These are phyloP conservation scores for Allophyes oxyacanthae DNA, from an alignment of 2,888 invertebrate species.

Conservation along the genomic window DNA sequence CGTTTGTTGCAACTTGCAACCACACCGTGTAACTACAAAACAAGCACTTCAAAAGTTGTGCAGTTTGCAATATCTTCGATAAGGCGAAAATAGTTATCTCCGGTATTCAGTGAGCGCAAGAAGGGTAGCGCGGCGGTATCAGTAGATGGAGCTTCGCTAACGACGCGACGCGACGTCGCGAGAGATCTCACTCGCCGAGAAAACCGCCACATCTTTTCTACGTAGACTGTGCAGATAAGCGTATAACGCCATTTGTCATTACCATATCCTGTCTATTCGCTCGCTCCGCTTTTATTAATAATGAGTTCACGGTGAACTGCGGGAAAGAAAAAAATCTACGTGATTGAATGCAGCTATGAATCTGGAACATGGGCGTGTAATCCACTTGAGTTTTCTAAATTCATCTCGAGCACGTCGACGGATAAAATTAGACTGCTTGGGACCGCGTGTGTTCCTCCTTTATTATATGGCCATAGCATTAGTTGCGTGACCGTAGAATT, in stretches of 20 bases:
- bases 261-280: constrained; percentile 69
- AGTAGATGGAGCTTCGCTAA: constrained; percentile 74
- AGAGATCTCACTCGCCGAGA: constrained; percentile 73
- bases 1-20: constrained; percentile 25
- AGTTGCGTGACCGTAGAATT: constrained; percentile 70
- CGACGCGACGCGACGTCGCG: constrained; percentile 73
- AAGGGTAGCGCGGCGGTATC: constrained; percentile 67
- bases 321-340: constrained; percentile 44
- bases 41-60: constrained; percentile 54
- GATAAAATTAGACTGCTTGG: constrained; percentile 68
- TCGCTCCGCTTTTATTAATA: constrained; percentile 48
- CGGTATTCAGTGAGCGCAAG: constrained; percentile 61
- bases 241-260: constrained; percentile 78
- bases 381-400: constrained; percentile 64
- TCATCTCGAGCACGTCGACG: constrained; percentile 62
- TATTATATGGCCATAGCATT: constrained; percentile 63
- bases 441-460: constrained; percentile 63
- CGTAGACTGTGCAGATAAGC: constrained; percentile 71
- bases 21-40: constrained; percentile 39
- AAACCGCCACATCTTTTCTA: constrained; percentile 75
- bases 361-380: constrained; percentile 55
- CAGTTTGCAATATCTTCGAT: constrained; percentile 64
- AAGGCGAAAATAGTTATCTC: constrained; percentile 71
- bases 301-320: constrained; percentile 32
- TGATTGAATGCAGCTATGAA: constrained; percentile 52